Conservation (phyloP, 2,113 vertebrate species). For the Hyperoodon ampullatus region DNA sequence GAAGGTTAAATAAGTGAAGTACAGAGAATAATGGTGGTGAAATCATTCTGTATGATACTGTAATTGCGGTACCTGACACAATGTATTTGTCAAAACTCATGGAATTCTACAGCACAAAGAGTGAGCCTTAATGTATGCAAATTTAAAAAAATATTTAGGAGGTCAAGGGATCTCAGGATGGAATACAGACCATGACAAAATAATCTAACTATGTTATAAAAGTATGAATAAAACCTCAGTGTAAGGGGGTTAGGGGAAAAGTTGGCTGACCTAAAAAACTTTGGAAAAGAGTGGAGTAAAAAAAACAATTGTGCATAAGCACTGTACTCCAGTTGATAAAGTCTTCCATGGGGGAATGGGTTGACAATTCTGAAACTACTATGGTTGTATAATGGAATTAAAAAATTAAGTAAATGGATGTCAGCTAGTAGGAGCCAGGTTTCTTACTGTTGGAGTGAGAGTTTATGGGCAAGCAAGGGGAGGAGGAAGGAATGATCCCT, state of each 20-base stretch:
- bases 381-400: not conserved
- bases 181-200: not conserved
- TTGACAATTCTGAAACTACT: not conserved
- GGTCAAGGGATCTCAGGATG: not conserved
- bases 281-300: not conserved
- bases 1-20: not conserved
- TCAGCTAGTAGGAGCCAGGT: not conserved
- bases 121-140: not conserved
- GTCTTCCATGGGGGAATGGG: not conserved
- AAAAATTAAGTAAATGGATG: conserved; percentile 1
- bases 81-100: not conserved
- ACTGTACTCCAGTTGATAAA: not conserved
- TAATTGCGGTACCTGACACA: not conserved
- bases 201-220: not conserved
- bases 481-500: not conserved
- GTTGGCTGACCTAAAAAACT: not conserved
- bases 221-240: not conserved
- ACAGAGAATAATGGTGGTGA: not conserved
- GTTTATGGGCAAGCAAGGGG: not conserved
- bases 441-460: not conserved
- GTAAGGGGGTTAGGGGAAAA: not conserved
- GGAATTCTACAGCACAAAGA: not conserved
- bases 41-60: not conserved
- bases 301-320: not conserved
- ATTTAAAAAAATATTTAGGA: not conserved